Percentiles rank a stretch among this genome's conserved stretches.
Conservation (phyloP, 1,140 invertebrate genomes). For the Leptoteleia sp. region DNA sequence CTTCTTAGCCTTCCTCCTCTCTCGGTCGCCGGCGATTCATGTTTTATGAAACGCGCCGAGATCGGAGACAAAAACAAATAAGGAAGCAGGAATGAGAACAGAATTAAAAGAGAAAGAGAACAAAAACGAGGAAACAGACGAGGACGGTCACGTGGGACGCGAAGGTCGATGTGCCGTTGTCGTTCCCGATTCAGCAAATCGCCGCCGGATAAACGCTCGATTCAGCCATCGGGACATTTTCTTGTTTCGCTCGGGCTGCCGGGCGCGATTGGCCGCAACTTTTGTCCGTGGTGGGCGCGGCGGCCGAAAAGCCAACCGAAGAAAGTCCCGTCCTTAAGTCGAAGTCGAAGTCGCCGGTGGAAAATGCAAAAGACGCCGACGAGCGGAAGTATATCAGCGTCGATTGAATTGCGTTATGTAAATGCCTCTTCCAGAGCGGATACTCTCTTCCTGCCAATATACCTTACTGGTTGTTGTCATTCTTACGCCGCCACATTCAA, state of each 20-base stretch:
- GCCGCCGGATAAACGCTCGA: constrained; percentile 15
- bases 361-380: constrained; percentile 58
- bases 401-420: constrained; percentile 79
- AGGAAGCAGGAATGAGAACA: constrained; percentile 32
- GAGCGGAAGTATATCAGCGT: constrained; percentile 75
- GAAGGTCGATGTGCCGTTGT: constrained; percentile 55
- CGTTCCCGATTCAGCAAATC: constrained; percentile 35
- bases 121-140: constrained; percentile 46
- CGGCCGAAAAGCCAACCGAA: too few species aligned
- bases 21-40: not conserved
- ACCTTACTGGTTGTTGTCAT: constrained; percentile 68
- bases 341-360: too few species aligned
- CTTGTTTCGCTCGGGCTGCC: not conserved
- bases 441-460: constrained; percentile 76
- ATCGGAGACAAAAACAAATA: constrained; percentile 31
- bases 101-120: constrained; percentile 33
- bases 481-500: constrained; percentile 73
- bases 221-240: too few species aligned
- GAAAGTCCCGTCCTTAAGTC: too few species aligned
- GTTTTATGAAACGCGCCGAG: constrained; percentile 13
- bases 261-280: too few species aligned
- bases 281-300: too few species aligned
- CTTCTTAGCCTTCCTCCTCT: not conserved
- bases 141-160: constrained; percentile 49
- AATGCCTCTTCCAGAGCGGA: constrained; percentile 74